A percentile compares a stretch with the other conserved stretches of the same genome.
phyloP scores from a whole-genome alignment of 2,888 invertebrate genomes.

The Tenodera sinensis region DNA sequence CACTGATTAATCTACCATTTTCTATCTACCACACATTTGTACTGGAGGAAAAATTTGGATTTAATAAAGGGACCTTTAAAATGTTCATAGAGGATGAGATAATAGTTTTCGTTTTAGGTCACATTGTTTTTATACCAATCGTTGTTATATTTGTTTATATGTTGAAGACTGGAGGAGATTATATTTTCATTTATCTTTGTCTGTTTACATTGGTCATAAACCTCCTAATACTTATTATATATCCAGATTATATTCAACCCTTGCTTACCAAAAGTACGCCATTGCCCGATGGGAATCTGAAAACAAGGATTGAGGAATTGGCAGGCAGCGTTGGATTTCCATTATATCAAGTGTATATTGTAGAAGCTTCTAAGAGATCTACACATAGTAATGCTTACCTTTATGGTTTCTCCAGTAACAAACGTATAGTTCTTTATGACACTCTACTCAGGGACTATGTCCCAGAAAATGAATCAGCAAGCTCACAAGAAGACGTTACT shows the following conservation, averaged over 20 bases:
- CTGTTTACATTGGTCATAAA: constrained; percentile 77
- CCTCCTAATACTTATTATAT: constrained; percentile 79
- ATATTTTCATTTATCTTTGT: constrained; percentile 98
- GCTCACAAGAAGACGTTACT: constrained; percentile 43
- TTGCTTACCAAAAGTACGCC: constrained; percentile 97
- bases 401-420: constrained; percentile 94
- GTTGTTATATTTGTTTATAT: constrained; percentile 75
- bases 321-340: constrained; percentile 87
- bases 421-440: constrained; percentile 96
- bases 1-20: constrained; percentile 73
- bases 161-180: constrained; percentile 85
- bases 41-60: constrained; percentile 92
- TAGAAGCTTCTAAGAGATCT: constrained; percentile 94
- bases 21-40: constrained; percentile 87
- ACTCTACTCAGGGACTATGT: constrained; percentile 81
- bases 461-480: constrained; percentile 41
- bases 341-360: constrained; percentile 88
- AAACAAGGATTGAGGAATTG: constrained; percentile 79
- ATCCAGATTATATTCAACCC: constrained; percentile 95
- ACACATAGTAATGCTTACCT: constrained; percentile 98
- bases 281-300: constrained; percentile 83
- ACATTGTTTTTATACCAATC: constrained; percentile 75
- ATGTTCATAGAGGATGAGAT: constrained; percentile 92
- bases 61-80: constrained; percentile 88
- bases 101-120: constrained; percentile 75